Evolutionary conservation across 37 sponge, comb jelly and placozoan species (phyloP).

Genomic region (Diacarnus erythraeanus): DNA sequence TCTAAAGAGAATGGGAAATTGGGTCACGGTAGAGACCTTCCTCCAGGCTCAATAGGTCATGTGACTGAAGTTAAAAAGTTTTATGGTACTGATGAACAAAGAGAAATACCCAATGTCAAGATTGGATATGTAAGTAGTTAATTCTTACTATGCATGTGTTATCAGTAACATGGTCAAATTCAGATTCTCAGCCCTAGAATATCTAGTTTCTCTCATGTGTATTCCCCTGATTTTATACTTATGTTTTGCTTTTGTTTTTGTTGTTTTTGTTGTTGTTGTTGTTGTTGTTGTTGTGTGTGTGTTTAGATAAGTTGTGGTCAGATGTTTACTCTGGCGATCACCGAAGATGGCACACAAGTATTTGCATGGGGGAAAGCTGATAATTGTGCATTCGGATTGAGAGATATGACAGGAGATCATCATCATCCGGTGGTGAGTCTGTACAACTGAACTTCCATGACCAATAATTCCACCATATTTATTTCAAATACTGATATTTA

Average conservation of each 20-base stretch:
- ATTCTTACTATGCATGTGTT: too few species aligned
- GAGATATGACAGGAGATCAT: constrained; percentile 34
- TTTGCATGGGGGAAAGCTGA: constrained; percentile 56
- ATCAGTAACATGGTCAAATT: too few species aligned
- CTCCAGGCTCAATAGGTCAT: background rate
- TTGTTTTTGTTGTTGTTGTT: too few species aligned
- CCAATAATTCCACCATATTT: background rate
- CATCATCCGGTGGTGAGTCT: constrained; percentile 18
- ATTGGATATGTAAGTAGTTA: constrained; percentile 58
- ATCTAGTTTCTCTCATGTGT: constrained; percentile 20
- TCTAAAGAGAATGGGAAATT: constrained; percentile 61
- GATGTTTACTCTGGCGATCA: constrained; percentile 47
- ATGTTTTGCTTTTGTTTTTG: too few species aligned
- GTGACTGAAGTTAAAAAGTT: constrained; percentile 34
- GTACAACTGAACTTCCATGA: background rate
- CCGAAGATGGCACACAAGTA: constrained; percentile 38
- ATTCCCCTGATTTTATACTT: constrained; percentile 3
- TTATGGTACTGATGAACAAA: constrained; percentile 27
- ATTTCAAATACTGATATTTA: background rate
- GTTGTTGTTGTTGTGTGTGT: too few species aligned
- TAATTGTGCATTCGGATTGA: constrained; percentile 34
- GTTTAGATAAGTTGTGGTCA: constrained; percentile 59
- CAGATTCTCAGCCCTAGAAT: too few species aligned
- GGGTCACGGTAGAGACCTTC: constrained; percentile 28
- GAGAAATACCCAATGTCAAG: constrained; percentile 41